Evolutionary conservation across 1,140 invertebrate genomes (phyloP).

Genomic region (Zelostemma sp.): DNA sequence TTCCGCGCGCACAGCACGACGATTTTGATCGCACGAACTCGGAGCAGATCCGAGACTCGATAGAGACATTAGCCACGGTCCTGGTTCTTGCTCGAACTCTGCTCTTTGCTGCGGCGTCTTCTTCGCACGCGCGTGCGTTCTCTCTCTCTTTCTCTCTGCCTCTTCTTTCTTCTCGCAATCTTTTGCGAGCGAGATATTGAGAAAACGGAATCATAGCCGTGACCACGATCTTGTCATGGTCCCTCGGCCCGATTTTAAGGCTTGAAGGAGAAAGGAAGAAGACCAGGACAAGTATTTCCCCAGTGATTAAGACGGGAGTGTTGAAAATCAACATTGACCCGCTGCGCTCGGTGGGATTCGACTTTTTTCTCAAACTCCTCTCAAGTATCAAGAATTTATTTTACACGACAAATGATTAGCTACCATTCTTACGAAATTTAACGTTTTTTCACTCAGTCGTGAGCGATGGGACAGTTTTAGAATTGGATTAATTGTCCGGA

Average conservation of each 20-base stretch:
- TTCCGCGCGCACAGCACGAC: slow-evolving; percentile 33
- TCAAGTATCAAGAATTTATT: neutral
- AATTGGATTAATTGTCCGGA: too few relatives aligned
- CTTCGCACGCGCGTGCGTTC: slow-evolving; percentile 13
- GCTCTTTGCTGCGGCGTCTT: slow-evolving; percentile 36
- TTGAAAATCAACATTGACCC: slow-evolving; percentile 1
- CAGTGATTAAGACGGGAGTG: neutral
- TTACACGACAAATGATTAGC: too few relatives aligned
- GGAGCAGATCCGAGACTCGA: slow-evolving; percentile 44
- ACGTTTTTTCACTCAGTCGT: too few relatives aligned
- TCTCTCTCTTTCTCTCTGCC: too few relatives aligned
- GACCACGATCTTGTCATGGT: slow-evolving; percentile 8
- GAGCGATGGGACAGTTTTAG: too few relatives aligned
- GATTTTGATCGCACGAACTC: slow-evolving; percentile 53
- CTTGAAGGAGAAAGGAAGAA: neutral
- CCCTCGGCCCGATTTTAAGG: neutral
- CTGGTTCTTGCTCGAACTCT: slow-evolving; percentile 51
- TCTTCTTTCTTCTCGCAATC: too few relatives aligned
- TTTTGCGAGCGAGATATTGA: slow-evolving; percentile 3
- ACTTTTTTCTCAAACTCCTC: neutral
- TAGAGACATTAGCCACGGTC: slow-evolving; percentile 56
- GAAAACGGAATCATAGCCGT: slow-evolving; percentile 28
- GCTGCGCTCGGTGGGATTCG: neutral
- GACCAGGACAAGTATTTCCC: neutral
- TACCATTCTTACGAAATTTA: too few relatives aligned